A percentile compares a stretch with the other conserved stretches of the same genome.
Evolutionary conservation across 2,797 vertebrate species (phyloP).

Genomic region (Phoeniculus purpureus): DNA sequence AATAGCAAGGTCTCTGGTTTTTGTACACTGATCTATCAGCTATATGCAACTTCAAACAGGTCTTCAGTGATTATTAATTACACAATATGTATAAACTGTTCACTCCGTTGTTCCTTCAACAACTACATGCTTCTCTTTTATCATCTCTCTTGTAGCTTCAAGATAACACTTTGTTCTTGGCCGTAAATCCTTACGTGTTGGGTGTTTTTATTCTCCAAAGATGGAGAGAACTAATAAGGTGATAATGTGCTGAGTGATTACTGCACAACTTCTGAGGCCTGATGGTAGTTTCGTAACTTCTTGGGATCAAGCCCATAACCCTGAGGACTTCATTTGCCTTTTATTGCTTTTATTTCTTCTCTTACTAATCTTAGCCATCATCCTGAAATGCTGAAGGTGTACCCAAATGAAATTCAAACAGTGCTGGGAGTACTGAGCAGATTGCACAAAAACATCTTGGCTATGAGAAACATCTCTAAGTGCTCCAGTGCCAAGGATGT

Average conservation of each 20-base stretch:
- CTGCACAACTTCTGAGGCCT: not conserved
- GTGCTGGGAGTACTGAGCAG: not conserved
- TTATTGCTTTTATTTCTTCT: slow-evolving; percentile 10
- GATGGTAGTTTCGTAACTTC: slow-evolving; percentile 8
- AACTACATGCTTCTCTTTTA: slow-evolving; percentile 30
- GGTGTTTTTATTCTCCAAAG: slow-evolving; percentile 8
- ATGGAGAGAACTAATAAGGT: slow-evolving; percentile 28
- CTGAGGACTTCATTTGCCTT: slow-evolving; percentile 51
- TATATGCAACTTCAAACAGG: not conserved
- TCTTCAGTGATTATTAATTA: slow-evolving; percentile 25
- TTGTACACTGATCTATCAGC: not conserved
- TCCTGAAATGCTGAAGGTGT: not conserved
- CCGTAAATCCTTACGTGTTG: slow-evolving; percentile 40
- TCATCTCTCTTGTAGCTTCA: slow-evolving; percentile 18
- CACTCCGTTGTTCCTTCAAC: slow-evolving; percentile 45
- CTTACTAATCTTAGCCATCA: not conserved
- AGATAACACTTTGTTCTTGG: slow-evolving; percentile 37
- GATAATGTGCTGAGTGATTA: slow-evolving; percentile 26
- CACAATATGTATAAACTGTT: slow-evolving; percentile 12
- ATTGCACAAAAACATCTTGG: not conserved
- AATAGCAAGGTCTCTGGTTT: not conserved
- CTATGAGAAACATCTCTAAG: slow-evolving; percentile 2
- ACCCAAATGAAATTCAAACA: slow-evolving; percentile 13
- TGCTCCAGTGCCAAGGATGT: not conserved
- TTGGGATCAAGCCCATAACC: slow-evolving; percentile 16